Percentiles rank a stretch among this genome's conserved stretches.
phyloP scores from a whole-genome alignment of 2,888 invertebrate species.

The Dendrolimus houi region DNA sequence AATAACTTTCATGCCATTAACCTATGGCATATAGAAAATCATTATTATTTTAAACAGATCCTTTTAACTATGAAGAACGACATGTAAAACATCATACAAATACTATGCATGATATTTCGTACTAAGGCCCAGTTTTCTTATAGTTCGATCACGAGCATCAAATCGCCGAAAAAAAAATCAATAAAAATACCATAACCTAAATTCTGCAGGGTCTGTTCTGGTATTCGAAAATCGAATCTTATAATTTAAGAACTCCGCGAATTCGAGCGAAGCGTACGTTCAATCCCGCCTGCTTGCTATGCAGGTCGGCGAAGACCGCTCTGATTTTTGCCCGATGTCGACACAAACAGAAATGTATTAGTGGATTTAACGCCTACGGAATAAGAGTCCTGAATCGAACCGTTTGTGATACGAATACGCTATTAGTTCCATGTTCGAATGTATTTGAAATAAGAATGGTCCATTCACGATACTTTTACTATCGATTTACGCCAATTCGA shows the following conservation, averaged over 20 bases:
- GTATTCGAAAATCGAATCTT: conserved; percentile 1
- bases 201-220: too few species aligned
- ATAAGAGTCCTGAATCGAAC: conserved; percentile 45
- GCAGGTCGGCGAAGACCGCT: conserved; percentile 50
- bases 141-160: too few species aligned
- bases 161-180: too few species aligned
- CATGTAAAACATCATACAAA: too few species aligned
- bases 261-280: conserved; percentile 10
- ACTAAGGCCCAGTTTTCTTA: too few species aligned
- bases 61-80: too few species aligned
- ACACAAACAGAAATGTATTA: conserved; percentile 68
- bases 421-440: conserved; percentile 27
- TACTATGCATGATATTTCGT: too few species aligned
- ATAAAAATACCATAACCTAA: too few species aligned
- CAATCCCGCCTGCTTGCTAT: conserved; percentile 55
- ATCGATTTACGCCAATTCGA: neutral
- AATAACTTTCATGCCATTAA: too few species aligned
- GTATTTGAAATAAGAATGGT: neutral
- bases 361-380: conserved; percentile 61
- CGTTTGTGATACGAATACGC: conserved; percentile 52
- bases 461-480: neutral
- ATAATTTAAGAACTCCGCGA: conserved; percentile 19
- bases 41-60: too few species aligned
- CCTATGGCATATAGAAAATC: too few species aligned
- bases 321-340: conserved; percentile 71